Evolutionary conservation across 1,140 invertebrate species (phyloP).

Genomic region (Halictus rubicundus): DNA sequence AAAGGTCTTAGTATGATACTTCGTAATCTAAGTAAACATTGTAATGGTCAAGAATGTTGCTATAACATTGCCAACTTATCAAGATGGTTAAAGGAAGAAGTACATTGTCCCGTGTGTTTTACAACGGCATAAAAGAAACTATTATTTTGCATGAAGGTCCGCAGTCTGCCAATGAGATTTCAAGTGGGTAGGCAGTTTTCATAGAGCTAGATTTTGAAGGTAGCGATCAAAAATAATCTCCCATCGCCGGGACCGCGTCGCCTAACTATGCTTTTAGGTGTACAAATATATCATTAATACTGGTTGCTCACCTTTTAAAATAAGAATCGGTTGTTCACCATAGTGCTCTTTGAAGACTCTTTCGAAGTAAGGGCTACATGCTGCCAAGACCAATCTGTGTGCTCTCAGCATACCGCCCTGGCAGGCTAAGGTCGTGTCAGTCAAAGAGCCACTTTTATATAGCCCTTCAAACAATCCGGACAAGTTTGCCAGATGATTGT

Average conservation of each 20-base stretch:
- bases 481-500: slow-evolving; percentile 88
- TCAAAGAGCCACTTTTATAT: slow-evolving; percentile 85
- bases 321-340: slow-evolving; percentile 87
- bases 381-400: slow-evolving; percentile 87
- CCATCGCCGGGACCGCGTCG: background rate
- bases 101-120: no score
- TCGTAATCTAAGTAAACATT: no score
- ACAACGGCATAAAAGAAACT: no score
- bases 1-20: no score
- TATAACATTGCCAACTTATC: no score
- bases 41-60: no score
- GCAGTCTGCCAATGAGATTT: no score
- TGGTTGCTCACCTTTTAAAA: slow-evolving; percentile 82
- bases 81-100: no score
- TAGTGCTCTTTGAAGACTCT: slow-evolving; percentile 85
- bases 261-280: background rate
- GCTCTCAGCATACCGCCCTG: slow-evolving; percentile 85
- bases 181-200: no score
- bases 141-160: no score
- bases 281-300: background rate
- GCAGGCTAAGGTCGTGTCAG: slow-evolving; percentile 85
- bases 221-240: no score
- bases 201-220: no score
- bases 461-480: slow-evolving; percentile 86
- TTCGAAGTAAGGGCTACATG: slow-evolving; percentile 89